Percentiles rank a stretch among this genome's conserved stretches.
These are phyloP conservation scores for Urophycis tenuis DNA, from an alignment of 2,797 vertebrate genomes.

Conservation along the genomic window DNA sequence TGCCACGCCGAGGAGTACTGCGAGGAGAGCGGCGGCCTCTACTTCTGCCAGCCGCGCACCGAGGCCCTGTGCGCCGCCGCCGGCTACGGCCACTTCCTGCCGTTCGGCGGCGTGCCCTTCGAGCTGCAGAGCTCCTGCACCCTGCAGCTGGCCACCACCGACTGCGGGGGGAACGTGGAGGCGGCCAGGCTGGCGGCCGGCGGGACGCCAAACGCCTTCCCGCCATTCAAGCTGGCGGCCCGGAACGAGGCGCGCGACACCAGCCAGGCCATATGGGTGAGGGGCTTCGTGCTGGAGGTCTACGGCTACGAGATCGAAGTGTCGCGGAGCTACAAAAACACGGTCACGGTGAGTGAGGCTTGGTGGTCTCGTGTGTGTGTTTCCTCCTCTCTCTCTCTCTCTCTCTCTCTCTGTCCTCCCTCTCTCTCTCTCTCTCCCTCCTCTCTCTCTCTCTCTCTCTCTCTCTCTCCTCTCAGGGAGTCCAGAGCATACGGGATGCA, in stretches of 20 bases:
- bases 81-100: constrained; percentile 90
- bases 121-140: constrained; percentile 95
- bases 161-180: constrained; percentile 45
- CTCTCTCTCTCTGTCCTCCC: too few species aligned
- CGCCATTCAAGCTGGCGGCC: constrained; percentile 76
- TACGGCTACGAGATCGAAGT: constrained; percentile 87
- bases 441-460: neutral
- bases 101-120: constrained; percentile 85
- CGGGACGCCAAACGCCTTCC: constrained; percentile 54
- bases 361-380: too few species aligned
- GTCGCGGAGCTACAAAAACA: constrained; percentile 91
- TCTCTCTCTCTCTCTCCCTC: neutral
- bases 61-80: constrained; percentile 86
- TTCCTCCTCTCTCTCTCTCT: too few species aligned
- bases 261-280: constrained; percentile 89
- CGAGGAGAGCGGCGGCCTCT: constrained; percentile 79
- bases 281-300: constrained; percentile 84
- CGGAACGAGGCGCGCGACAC: constrained; percentile 94
- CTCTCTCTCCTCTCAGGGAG: neutral
- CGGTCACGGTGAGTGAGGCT: constrained; percentile 79
- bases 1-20: constrained; percentile 88
- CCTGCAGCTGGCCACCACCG: constrained; percentile 79
- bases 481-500: neutral
- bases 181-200: constrained; percentile 27
- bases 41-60: constrained; percentile 81